Evolutionary conservation across 2,797 vertebrate genomes (phyloP).

Genomic region (Myiotriccus ornatus): DNA sequence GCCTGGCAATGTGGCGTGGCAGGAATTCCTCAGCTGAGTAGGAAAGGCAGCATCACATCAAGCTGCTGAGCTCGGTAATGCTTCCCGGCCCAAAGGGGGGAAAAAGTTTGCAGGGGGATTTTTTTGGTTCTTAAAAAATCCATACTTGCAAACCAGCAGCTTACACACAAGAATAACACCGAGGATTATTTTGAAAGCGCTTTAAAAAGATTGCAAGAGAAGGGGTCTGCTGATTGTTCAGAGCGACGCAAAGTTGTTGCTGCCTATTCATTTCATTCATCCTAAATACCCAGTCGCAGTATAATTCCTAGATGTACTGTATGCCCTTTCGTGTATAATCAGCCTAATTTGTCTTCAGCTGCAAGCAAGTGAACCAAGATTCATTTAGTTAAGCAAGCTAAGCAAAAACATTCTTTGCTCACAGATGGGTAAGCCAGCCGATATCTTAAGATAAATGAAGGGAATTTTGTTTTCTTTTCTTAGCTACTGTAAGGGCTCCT

Average conservation of each 20-base stretch:
- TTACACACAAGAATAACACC: not conserved
- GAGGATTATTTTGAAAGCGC: constrained; percentile 24
- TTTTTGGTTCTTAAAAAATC: not conserved
- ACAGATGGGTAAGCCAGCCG: constrained; percentile 38
- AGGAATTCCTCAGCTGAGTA: not conserved
- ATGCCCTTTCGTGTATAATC: constrained; percentile 43
- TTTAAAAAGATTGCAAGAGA: constrained; percentile 5
- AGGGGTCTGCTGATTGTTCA: constrained; percentile 22
- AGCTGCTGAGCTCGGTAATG: not conserved
- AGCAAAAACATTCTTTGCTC: constrained; percentile 45
- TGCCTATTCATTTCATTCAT: constrained; percentile 58
- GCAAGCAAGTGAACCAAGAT: constrained; percentile 48
- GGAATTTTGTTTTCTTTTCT: constrained; percentile 49
- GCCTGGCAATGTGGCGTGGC: not conserved
- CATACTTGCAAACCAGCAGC: not conserved
- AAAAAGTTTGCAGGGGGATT: not conserved
- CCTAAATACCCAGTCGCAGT: not conserved
- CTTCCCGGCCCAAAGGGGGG: not conserved
- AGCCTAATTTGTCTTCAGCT: constrained; percentile 59
- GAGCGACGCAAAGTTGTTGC: constrained; percentile 23
- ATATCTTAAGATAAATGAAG: constrained; percentile 26
- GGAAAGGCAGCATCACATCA: not conserved
- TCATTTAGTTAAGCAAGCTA: constrained; percentile 51
- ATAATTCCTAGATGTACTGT: constrained; percentile 53
- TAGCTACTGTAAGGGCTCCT: constrained; percentile 24